Evolutionary conservation across 2,888 invertebrate genomes (phyloP).

Genomic region (Meiosimyza decipiens): DNA sequence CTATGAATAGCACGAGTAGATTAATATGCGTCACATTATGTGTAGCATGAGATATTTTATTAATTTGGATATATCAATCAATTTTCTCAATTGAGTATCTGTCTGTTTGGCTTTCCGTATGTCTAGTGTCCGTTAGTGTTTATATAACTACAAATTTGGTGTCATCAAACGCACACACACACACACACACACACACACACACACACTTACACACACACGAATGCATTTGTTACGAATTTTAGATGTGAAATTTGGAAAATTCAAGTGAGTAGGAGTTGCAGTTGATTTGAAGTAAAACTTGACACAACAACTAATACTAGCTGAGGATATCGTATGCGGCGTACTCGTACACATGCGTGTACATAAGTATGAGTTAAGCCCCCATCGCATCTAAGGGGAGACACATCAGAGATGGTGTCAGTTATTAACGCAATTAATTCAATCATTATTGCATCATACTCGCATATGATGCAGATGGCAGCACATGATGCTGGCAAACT

Average conservation of each 20-base stretch:
- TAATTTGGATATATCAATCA: constrained; percentile 60
- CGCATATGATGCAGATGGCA: constrained; percentile 21
- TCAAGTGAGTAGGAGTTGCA: no score
- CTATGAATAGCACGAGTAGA: no score
- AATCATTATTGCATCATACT: constrained; percentile 66
- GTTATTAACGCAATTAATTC: constrained; percentile 68
- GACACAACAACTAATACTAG: constrained; percentile 42
- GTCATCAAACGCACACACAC: neutral
- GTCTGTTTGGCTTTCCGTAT: neutral
- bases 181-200: neutral
- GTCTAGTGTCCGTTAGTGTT: neutral
- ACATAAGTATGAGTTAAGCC: no score
- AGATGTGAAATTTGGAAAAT: no score
- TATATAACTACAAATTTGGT: neutral
- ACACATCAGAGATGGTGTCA: constrained; percentile 58
- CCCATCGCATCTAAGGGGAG: neutral
- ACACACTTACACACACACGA: neutral
- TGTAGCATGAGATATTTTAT: constrained; percentile 55
- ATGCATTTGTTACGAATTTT: no score
- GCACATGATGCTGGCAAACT: constrained; percentile 17
- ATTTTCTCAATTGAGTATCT: constrained; percentile 33
- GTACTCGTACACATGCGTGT: constrained; percentile 5
- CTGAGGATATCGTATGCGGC: constrained; percentile 35
- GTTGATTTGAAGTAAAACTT: neutral
- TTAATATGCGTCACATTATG: no score